Percentiles rank a stretch among this genome's conserved stretches.
Conservation (phyloP, 2,797 vertebrate genomes). For the Eutrigla gurnardus region DNA sequence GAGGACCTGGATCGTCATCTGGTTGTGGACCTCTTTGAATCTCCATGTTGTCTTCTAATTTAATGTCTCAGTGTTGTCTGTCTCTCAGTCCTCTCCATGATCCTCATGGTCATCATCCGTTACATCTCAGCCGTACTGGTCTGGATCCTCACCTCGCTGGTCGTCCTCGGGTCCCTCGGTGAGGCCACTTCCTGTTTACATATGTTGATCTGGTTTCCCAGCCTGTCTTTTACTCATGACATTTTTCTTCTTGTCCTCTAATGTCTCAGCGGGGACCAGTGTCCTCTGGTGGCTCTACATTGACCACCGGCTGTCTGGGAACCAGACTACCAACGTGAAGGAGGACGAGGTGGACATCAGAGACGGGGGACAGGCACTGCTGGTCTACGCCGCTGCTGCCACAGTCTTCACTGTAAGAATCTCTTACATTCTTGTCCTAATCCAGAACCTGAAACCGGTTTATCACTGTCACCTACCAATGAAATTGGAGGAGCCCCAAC, state of each 20-base stretch:
- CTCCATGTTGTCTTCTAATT: too few relatives aligned
- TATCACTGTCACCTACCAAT: too few relatives aligned
- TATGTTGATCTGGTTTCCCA: background rate
- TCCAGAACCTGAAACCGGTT: too few relatives aligned
- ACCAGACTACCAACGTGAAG: conserved; percentile 67
- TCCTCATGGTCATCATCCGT: conserved; percentile 96
- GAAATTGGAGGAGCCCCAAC: too few relatives aligned
- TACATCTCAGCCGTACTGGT: conserved; percentile 97
- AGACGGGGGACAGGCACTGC: conserved; percentile 90
- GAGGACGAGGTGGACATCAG: conserved; percentile 67
- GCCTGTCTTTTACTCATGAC: background rate
- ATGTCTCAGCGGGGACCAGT: conserved; percentile 89
- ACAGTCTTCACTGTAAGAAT: conserved; percentile 89
- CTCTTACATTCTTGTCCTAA: too few relatives aligned
- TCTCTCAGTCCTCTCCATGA: conserved; percentile 92
- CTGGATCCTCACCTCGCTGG: conserved; percentile 95
- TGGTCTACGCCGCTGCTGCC: conserved; percentile 93
- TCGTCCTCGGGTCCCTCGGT: conserved; percentile 95
- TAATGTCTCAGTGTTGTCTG: background rate
- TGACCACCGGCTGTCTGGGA: conserved; percentile 87
- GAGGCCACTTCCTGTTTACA: conserved; percentile 75
- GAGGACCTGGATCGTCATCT: conserved; percentile 17
- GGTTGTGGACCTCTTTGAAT: too few relatives aligned
- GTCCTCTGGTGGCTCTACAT: conserved; percentile 98
- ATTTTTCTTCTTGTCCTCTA: background rate